Base-by-base conservation (phyloP, 1,140 invertebrate genomes). In the Calliphora vicina region DNA sequence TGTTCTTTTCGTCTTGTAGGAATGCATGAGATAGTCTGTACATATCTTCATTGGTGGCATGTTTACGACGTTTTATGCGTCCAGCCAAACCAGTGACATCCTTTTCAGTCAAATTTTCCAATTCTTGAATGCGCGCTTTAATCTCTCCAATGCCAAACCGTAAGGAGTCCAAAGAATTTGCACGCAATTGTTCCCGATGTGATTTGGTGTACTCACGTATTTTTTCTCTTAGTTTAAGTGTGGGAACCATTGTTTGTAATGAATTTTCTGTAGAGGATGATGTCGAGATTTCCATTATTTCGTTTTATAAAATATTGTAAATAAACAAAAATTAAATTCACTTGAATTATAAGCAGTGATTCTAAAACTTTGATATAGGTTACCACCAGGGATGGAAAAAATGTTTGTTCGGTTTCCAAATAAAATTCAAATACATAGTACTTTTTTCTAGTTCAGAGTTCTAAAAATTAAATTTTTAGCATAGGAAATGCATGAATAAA, bases 21-120 rank as follows among this genome's bases (percentile, higher is more conserved):
- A 90, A 90, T 0, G 89, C 89, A 50, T 89, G 83, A 71, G 85
- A 84, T 43, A 90, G 72, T 13, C 87, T 85, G 73, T 86, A 88
- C 81, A 90, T 82, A 15, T 90, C 89, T 45, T 89, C 86, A 12
- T 72, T n/a, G 0, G 84, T 85, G 20, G 89, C 89, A 84, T 89
- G 89, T 45, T 90, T 90, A 0, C 88, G 87, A 0, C 89, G 82
- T 72, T 89, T 90, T 10, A 90, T 90, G 9, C 89, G 85, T 8
- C 20, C 72, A 0, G 85, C 85, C 80, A 90, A 71, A 8, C 87
- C 89, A 1, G 74, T 26, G 0, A 90, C 86, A 85, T 90, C 89
- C 13, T 89, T 87, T n/a, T 82, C 83, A 1, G 84, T 83, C 10
- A 90, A 26, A 35, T 86, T 84, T 25, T 90, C 86, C 27, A 88